Percentiles rank a stretch among this genome's conserved stretches.
Conservation (phyloP, 1,140 invertebrate genomes). For the Leucophenga varia region DNA sequence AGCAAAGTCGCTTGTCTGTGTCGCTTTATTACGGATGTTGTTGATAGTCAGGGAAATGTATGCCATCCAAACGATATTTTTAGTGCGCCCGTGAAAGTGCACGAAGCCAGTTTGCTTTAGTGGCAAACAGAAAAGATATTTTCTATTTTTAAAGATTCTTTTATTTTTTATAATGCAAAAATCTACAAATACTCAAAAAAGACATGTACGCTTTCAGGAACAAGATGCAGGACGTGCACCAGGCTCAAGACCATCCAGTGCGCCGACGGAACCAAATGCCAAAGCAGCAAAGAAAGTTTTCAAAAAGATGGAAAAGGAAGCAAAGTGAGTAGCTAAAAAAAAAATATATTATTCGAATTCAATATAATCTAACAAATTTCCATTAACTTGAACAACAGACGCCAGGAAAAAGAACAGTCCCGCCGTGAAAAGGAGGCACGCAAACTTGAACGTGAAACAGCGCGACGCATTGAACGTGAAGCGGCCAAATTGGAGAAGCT, state of each 20-base stretch:
- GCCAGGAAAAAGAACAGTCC: constrained; percentile 48
- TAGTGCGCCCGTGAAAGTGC: no score
- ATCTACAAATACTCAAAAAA: constrained; percentile 31
- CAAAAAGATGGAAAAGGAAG: constrained; percentile 54
- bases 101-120: background rate
- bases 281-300: constrained; percentile 50
- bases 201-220: constrained; percentile 52
- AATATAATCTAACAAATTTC: no score
- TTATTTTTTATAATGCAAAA: constrained; percentile 8
- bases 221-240: constrained; percentile 43
- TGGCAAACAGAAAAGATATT: background rate
- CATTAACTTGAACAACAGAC: constrained; percentile 28
- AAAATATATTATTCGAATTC: no score
- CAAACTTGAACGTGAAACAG: constrained; percentile 48
- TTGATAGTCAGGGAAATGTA: constrained; percentile 10
- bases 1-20: no score
- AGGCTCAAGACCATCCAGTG: constrained; percentile 47
- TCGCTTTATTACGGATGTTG: background rate
- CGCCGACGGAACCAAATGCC: constrained; percentile 51
- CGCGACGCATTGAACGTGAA: constrained; percentile 45
- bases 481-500: constrained; percentile 53
- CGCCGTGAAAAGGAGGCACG: constrained; percentile 51
- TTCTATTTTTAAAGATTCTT: constrained; percentile 3
- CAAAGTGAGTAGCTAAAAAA: constrained; percentile 41
- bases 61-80: no score